Evolutionary conservation across 2,888 invertebrate genomes (phyloP), one percentile per base, ranked within the genome.

Genomic region (Augochlorella aurata): DNA sequence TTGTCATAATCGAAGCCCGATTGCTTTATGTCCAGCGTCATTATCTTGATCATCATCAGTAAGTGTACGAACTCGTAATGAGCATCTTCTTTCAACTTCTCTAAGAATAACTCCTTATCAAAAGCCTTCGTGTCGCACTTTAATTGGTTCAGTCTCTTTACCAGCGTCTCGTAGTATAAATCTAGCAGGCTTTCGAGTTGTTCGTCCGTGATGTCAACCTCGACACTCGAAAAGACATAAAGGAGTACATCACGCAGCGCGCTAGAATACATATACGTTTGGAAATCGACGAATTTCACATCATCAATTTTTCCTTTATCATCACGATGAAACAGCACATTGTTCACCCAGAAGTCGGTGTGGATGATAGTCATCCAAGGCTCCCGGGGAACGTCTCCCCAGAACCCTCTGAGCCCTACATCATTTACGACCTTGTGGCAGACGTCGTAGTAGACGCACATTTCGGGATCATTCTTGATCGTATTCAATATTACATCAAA

Each of bases 291-390:
- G 66, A 96, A 94, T 91, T 95, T 96, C 4, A 95, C 90, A 79
- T 94, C 94, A 0, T 93, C 89, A 0, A 95, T 94, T n/a, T 90
- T 88, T 5, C 87, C 88, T 0, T 81, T 24, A 44, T 85, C 88
- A 91, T 95, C 94, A 74, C 94, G 93, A 75, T 94, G 92, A 18
- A 95, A 92, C 94, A 96, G 94, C 1, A 95, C 94, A 85, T 96
- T 96, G 88, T 95, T 96, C 18, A 95, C 94, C 96, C 96, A 96
- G 72, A 95, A 94, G 89, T 96, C 96, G 0, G 94, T 93, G 85
- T 96, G 96, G 1, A 94, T 93, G 29, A 95, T 94, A 0, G 95
- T 94, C 0, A 94, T 94, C 93, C 95, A 96, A 0, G 94, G 94
- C 45, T 94, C 94, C 8, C 80, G 74, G 0, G 91, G 89, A 0